phyloP scores from a whole-genome alignment of 2,113 vertebrate species.

The Cinclus mexicanus region DNA sequence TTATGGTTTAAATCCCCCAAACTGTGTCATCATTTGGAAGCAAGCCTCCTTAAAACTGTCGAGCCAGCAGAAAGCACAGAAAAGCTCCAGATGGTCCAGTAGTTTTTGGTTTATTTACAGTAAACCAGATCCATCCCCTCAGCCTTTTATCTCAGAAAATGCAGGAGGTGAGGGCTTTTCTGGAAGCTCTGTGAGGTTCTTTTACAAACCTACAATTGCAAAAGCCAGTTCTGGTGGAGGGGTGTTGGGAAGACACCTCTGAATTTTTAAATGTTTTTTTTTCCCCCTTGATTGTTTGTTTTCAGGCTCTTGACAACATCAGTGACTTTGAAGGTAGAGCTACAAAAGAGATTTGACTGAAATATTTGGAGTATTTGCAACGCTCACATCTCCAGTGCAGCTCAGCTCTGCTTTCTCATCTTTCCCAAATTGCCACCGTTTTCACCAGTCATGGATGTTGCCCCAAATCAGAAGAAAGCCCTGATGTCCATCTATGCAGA shows the following conservation, averaged over 20 bases:
- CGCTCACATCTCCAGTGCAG: not conserved
- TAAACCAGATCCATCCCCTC: not conserved
- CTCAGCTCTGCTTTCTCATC: not conserved
- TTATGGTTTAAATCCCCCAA: constrained; percentile 39
- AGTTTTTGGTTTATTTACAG: constrained; percentile 25
- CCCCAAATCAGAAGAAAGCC: not conserved
- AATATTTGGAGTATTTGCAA: constrained; percentile 8
- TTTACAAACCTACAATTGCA: not conserved
- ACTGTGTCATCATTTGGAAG: constrained; percentile 47
- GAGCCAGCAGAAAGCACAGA: not conserved
- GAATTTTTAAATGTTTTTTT: not conserved
- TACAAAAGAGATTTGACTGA: constrained; percentile 19
- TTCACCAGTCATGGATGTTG: not conserved
- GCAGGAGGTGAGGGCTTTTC: not conserved
- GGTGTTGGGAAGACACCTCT: not conserved
- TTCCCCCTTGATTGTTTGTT: not conserved
- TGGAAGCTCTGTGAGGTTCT: not conserved
- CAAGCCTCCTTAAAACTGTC: constrained; percentile 6
- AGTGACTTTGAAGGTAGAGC: not conserved
- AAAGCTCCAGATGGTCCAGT: constrained; percentile 43
- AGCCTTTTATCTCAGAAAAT: constrained; percentile 6
- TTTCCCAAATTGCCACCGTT: not conserved
- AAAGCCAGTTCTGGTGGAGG: not conserved
- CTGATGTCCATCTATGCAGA: not conserved
- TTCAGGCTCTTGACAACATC: not conserved